Base-by-base conservation (phyloP, 2,888 invertebrate genomes). In the Ashinkailepas kermadecensis region DNA sequence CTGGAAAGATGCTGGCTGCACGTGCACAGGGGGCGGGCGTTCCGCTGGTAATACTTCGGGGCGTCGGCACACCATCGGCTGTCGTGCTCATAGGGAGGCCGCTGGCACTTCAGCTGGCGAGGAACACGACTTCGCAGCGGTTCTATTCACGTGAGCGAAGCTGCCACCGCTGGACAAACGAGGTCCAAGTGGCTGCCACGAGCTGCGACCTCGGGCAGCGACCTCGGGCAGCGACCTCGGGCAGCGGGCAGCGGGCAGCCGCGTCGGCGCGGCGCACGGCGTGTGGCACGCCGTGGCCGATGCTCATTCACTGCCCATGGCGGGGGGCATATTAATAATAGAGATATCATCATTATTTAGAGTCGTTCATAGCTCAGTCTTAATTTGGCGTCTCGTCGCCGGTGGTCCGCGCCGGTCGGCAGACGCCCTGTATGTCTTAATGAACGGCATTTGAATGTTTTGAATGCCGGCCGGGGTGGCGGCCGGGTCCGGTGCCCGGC, bases 281-380 rank as follows among this genome's bases (percentile, higher is more conserved):
- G 65, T 65, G 65, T 8, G 65, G 3, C 7, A 12, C 65, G n/a
- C 65, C 23, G n/a, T 0, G 25, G 0, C n/a, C 21, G 18, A 1
- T 25, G 11, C 25, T 12, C 18, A 54, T 10, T 13, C 70, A 7
- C 67, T 6, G 39, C 18, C 54, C 74, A 54, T 74, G 74, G 74
- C 54, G 74, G 74, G 74, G 74, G 67, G 74, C 74, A 39, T 54
- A 74, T 54, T 54, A 74, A 74, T 74, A 74, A 74, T 74, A 25
- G 74, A 74, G 74, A 74, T 74, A 74, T 74, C 74, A 54, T 74
- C 74, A 15, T 54, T 39, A 74, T 74, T 74, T 39, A 18, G 74
- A 11, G 25, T 15, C 8, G 74, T 18, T 54, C 11, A 54, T 74
- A 54, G 25, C 74, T 54, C 54, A 54, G 74, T 54, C 54, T 74